Evolutionary conservation across 2,888 invertebrate genomes (phyloP), one percentile per base, ranked within the genome.

Genomic region (Habroteleia sp.): DNA sequence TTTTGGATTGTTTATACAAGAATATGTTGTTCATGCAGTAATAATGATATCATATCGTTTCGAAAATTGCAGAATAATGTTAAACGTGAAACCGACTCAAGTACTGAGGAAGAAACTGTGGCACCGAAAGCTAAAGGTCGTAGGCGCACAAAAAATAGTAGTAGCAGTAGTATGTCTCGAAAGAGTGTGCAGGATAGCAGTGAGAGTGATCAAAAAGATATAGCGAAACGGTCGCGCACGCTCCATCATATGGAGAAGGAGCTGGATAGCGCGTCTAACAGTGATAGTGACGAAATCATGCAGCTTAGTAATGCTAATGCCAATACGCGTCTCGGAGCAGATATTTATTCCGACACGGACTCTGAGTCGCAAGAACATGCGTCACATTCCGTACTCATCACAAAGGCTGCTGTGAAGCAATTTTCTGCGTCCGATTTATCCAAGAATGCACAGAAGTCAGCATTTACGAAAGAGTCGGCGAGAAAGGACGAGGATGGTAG

Each of bases 381-480:
- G n/a, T 90, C 90, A 77, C 92, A 92, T 8, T 91, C 92, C 0
- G 90, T 90, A 39, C 91, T 95, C 76, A 91, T 95, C 80, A 96
- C 95, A 7, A 96, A 96, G 89, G 95, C 94, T 8, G 94, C 95
- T 5, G 93, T 95, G 88, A 96, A 96, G 88, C 95, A 95, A 85
- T 96, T 96, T 84, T 92, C 94, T 35, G 91, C 91, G 74, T 90
- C 90, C 13, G 91, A 95, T 77, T 91, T 94, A 80, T 95, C 95
- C 20, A 96, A 96, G 89, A 96, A 94, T 27, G 93, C 95, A 4
- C 93, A 95, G 89, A 96, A 96, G 88, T 94, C 94, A 10, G 11
- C 54, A 10, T 95, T 95, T 83, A 90, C 93, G 27, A 74, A 78
- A 27, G 86, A 86, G 44, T 79, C 79, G 6, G 62, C 80, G 3